Evolutionary conservation across 2,113 vertebrate genomes (phyloP), one percentile per base, ranked within the genome.

Genomic region (Phaethornis superciliosus): DNA sequence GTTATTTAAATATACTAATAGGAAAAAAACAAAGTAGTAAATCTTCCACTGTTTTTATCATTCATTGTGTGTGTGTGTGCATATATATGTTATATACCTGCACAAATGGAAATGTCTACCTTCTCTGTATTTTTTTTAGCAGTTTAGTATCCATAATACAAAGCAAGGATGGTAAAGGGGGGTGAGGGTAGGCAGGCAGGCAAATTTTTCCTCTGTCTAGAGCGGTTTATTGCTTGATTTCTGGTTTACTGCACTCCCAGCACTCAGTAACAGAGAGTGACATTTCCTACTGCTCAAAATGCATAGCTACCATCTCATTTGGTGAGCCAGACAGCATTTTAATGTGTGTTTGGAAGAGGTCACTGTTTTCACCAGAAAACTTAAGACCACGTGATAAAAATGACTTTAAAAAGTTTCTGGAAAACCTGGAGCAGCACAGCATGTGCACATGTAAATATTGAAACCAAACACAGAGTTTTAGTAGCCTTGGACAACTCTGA

Each of bases 1-100:
- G 40, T 13, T 40, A 40, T 40, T 40, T 40, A 40, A 40, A 54
- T 46, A 33, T 15, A 30, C 20, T 59, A 6, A 14, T 33, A 33
- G 22, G 11, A 72, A 49, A 4, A 49, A 46, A 7, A 17, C 33
- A 8, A 69, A 55, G 2, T 37, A 33, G 24, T n/a, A 44, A 49
- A 32, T 24, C 26, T 15, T 46, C 16, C 4, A 7, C n/a, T n/a
- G n/a, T 12, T 88, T 85, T 65, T 42, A 16, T 71, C 1, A 27
- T 27, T 64, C 7, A 19, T 46, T 72, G 56, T 40, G 4, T 2
- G 1, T 56, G 5, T 12, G 1, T 15, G 1, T n/a, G n/a, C n/a
- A n/a, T 42, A 26, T 13, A 1, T 26, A 3, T 0, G 0, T 28
- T 70, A 18, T 6, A 17, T 7, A 23, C 8, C 5, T 63, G n/a